These are phyloP conservation scores for Phalacrocorax pelagicus DNA, from an alignment of 2,113 vertebrate genomes.

Conservation along the genomic window DNA sequence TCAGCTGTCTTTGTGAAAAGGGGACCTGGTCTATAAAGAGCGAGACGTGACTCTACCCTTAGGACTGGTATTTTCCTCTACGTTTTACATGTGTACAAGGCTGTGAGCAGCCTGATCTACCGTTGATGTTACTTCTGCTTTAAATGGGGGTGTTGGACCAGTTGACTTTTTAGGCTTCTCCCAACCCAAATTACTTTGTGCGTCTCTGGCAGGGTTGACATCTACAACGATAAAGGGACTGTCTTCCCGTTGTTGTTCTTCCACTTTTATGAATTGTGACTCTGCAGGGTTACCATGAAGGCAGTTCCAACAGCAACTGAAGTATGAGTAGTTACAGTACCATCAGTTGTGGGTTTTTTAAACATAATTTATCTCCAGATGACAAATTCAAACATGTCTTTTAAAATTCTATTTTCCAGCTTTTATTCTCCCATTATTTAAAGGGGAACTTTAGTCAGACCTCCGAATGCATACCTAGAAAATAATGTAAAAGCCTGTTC, in stretches of 20 bases:
- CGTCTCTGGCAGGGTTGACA: not conserved
- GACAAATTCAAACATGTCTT: not conserved
- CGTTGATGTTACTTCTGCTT: not conserved
- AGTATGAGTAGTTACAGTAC: not conserved
- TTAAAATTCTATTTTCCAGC: not conserved
- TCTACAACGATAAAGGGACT: not conserved
- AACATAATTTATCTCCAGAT: not conserved
- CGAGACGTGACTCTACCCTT: not conserved
- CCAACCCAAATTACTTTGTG: not conserved
- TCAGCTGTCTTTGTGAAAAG: not conserved
- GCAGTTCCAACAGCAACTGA: not conserved
- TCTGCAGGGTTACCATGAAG: not conserved
- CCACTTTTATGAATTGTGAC: not conserved
- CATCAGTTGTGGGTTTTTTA: not conserved
- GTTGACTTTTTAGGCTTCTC: not conserved
- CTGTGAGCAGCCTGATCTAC: not conserved
- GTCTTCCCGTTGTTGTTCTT: not conserved
- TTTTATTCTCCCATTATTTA: not conserved
- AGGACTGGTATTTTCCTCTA: not conserved
- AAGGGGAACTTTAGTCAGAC: not conserved
- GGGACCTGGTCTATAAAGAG: not conserved
- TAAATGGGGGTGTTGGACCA: not conserved
- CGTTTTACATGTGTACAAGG: not conserved
- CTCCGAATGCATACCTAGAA: not conserved
- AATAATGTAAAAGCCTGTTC: not conserved